Evolutionary conservation across 2,797 vertebrate genomes (phyloP).

Genomic region (Moxostoma hubbsi): DNA sequence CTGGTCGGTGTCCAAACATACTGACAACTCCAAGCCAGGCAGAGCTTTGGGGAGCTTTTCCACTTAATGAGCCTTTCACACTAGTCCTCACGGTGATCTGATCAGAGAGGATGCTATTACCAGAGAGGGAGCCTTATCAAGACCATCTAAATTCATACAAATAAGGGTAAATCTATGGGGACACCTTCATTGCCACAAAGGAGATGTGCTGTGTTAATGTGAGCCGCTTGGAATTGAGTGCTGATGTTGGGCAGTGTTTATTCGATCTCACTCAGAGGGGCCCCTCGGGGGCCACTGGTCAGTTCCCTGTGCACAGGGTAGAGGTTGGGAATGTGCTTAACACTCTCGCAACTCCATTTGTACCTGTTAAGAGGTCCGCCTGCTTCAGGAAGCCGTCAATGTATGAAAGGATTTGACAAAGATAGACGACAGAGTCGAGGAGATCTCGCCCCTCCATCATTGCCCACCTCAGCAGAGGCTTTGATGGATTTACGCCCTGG

Average conservation of each 20-base stretch:
- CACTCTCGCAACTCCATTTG: slow-evolving; percentile 16
- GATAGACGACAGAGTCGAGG: slow-evolving; percentile 42
- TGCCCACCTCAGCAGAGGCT: slow-evolving; percentile 43
- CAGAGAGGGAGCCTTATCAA: slow-evolving; percentile 54
- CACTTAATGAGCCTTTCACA: slow-evolving; percentile 54
- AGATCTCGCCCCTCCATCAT: slow-evolving; percentile 51
- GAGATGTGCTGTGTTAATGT: slow-evolving; percentile 29
- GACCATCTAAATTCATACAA: slow-evolving; percentile 49
- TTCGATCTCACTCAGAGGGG: background rate
- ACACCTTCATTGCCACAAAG: slow-evolving; percentile 38
- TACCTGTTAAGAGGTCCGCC: slow-evolving; percentile 24
- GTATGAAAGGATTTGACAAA: slow-evolving; percentile 50
- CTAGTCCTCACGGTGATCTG: slow-evolving; percentile 47
- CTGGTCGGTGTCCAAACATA: slow-evolving; percentile 51
- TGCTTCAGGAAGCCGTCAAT: slow-evolving; percentile 37
- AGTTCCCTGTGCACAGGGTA: background rate
- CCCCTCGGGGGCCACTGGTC: slow-evolving; percentile 14
- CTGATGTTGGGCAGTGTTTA: slow-evolving; percentile 32
- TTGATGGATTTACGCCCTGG: slow-evolving; percentile 55
- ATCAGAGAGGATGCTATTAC: slow-evolving; percentile 53
- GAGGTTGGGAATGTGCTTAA: slow-evolving; percentile 28
- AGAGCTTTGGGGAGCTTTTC: slow-evolving; percentile 48
- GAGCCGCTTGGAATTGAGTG: slow-evolving; percentile 40
- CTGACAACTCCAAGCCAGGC: slow-evolving; percentile 44
- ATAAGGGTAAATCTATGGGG: slow-evolving; percentile 25